Evolutionary conservation across 1,140 invertebrate genomes (phyloP).

Genomic region (Pseudomyrmex gracilis): DNA sequence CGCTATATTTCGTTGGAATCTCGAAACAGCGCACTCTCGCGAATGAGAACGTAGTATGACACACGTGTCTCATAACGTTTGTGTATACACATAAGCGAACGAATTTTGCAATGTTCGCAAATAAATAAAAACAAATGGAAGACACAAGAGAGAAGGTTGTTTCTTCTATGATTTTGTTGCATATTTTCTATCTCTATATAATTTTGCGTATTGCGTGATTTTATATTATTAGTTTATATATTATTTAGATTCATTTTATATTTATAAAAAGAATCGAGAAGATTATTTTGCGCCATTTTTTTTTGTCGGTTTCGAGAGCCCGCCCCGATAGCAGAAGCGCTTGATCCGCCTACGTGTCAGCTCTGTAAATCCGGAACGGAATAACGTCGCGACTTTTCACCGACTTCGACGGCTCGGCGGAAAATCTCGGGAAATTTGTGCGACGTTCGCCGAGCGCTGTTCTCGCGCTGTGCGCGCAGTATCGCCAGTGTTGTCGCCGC

Average conservation of each 20-base stretch:
- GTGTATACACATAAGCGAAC: not conserved
- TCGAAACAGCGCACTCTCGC: not conserved
- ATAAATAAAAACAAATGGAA: not conserved
- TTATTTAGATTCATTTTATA: not conserved
- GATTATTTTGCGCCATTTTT: not conserved
- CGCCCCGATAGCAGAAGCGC: not conserved
- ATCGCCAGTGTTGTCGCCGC: slow-evolving; percentile 12
- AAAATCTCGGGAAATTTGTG: slow-evolving; percentile 51
- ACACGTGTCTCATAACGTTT: not conserved
- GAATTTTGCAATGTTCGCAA: not conserved
- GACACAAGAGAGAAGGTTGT: not conserved
- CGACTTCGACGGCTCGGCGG: slow-evolving; percentile 16
- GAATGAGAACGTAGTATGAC: not conserved
- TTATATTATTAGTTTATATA: not conserved
- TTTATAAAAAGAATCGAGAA: not conserved
- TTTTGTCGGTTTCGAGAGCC: not conserved
- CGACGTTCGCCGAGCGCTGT: slow-evolving; percentile 22
- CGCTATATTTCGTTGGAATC: not conserved
- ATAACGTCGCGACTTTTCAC: slow-evolving; percentile 26
- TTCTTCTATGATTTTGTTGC: not conserved
- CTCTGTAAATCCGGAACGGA: slow-evolving; percentile 27
- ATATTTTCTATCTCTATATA: not conserved
- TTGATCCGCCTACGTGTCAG: slow-evolving; percentile 1
- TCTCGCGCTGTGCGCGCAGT: slow-evolving; percentile 9
- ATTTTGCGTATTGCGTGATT: not conserved